Percentiles rank a stretch among this genome's conserved stretches.
phyloP scores from a whole-genome alignment of 2,797 vertebrate species.

The Myripristis jacobus region DNA sequence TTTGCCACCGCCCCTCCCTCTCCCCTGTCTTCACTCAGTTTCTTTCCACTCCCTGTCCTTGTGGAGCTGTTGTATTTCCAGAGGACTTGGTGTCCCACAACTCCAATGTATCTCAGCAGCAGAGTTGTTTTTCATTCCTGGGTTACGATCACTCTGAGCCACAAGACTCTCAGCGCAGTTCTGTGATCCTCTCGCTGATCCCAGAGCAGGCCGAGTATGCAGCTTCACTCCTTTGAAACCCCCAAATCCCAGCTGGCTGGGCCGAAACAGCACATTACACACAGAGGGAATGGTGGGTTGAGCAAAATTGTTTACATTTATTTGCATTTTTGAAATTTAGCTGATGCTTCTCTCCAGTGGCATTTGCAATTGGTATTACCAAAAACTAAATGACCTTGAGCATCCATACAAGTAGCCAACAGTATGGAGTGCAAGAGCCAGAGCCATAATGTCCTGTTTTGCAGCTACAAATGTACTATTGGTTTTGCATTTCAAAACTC shows the following conservation, averaged over 20 bases:
- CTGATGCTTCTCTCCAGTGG: background rate
- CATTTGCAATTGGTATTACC: background rate
- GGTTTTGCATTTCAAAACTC: constrained; percentile 7
- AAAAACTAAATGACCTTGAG: background rate
- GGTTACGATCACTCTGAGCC: constrained; percentile 25
- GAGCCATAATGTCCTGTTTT: constrained; percentile 11
- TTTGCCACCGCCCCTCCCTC: background rate
- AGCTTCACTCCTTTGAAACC: constrained; percentile 2
- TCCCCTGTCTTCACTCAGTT: constrained; percentile 7
- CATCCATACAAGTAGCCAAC: background rate
- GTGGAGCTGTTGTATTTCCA: constrained; percentile 8
- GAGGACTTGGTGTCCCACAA: constrained; percentile 35
- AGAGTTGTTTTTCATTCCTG: constrained; percentile 45
- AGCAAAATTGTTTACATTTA: background rate
- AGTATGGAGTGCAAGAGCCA: background rate
- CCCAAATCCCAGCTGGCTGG: background rate
- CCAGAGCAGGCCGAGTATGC: constrained; percentile 8
- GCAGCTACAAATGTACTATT: background rate
- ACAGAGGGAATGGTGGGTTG: background rate
- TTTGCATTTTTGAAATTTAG: background rate
- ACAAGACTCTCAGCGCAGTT: constrained; percentile 10
- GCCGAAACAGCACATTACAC: background rate
- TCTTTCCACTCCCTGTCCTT: constrained; percentile 23
- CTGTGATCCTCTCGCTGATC: constrained; percentile 22
- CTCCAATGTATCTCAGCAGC: constrained; percentile 35